Conservation (phyloP, 2,888 invertebrate species). For the Sesamia inferens region DNA sequence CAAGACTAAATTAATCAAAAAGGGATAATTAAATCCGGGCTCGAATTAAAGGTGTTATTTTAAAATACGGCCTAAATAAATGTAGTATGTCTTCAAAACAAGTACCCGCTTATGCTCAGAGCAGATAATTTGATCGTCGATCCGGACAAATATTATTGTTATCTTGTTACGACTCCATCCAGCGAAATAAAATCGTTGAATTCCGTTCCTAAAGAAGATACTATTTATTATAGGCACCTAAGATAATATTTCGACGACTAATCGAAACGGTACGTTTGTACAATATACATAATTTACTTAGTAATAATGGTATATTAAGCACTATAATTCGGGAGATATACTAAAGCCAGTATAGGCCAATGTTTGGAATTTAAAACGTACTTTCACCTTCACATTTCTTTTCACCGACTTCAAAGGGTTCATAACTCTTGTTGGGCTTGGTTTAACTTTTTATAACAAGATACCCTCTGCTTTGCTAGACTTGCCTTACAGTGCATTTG, state of each 20-base stretch:
- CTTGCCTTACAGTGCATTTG: too few relatives aligned
- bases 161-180: background rate
- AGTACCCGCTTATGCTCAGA: background rate
- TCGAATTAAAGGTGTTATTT: background rate
- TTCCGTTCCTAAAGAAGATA: too few relatives aligned
- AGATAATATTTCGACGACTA: background rate
- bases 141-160: background rate
- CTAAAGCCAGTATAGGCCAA: too few relatives aligned
- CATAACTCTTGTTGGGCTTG: too few relatives aligned
- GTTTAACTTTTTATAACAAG: too few relatives aligned
- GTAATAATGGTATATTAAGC: too few relatives aligned
- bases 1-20: constrained; percentile 28
- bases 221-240: background rate
- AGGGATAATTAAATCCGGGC: constrained; percentile 16
- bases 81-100: background rate
- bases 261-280: background rate
- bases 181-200: background rate
- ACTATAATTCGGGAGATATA: too few relatives aligned
- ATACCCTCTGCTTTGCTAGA: too few relatives aligned
- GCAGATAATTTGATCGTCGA: background rate
- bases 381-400: too few relatives aligned
- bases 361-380: too few relatives aligned
- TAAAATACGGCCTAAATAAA: background rate
- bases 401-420: too few relatives aligned
- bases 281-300: background rate